Percentiles rank a stretch among this genome's conserved stretches.
Conservation (phyloP, 2,888 invertebrate species). For the Acanthosepion lycidas region DNA sequence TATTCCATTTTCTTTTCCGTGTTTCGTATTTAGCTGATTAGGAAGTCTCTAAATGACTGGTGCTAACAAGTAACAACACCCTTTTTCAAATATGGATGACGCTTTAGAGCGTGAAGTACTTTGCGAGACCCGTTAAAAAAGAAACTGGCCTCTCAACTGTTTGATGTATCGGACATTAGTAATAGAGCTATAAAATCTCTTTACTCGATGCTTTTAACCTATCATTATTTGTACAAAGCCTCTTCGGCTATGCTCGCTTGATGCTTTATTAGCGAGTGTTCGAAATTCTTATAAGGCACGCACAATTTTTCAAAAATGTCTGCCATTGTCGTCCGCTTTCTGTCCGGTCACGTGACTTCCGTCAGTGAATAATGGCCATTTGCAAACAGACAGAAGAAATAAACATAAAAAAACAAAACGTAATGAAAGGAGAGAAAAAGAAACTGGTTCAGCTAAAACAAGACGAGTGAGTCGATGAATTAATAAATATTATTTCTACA, state of each 20-base stretch:
- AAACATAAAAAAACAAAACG: background rate
- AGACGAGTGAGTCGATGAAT: background rate
- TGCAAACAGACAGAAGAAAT: background rate
- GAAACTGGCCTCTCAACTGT: background rate
- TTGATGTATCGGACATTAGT: background rate
- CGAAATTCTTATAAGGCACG: background rate
- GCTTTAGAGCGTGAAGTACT: background rate
- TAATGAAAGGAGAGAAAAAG: background rate
- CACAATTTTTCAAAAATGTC: background rate
- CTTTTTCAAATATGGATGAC: background rate
- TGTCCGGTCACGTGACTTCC: conserved; percentile 3
- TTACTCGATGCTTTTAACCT: background rate
- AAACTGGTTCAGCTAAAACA: background rate
- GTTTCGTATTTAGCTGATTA: background rate
- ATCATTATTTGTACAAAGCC: background rate
- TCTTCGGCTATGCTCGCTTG: background rate
- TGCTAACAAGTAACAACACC: background rate
- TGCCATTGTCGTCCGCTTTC: background rate
- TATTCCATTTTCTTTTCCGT: background rate
- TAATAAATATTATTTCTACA: background rate
- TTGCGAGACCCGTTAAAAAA: background rate
- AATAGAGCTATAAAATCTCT: background rate
- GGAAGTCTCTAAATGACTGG: background rate
- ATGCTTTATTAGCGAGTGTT: background rate
- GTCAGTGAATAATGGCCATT: conserved; percentile 13